These are phyloP conservation scores for Trachelus stipa DNA, from an alignment of 2,888 invertebrate genomes.

Conservation along the genomic window DNA sequence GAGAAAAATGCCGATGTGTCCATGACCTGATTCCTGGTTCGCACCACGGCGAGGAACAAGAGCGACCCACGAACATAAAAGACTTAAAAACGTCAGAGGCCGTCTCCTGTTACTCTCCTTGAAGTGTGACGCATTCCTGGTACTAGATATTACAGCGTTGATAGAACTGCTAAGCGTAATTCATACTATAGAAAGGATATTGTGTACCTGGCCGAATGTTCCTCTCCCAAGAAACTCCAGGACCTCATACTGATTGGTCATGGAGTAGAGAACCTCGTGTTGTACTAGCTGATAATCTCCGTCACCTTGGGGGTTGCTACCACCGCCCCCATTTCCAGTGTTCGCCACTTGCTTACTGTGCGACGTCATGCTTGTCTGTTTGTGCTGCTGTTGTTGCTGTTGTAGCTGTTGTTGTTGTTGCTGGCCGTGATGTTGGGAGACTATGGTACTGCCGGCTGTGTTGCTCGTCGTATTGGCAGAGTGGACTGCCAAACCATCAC, in stretches of 20 bases:
- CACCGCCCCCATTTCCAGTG: constrained; percentile 73
- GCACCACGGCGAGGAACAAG: background rate
- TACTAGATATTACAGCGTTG: background rate
- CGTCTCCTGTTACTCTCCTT: background rate
- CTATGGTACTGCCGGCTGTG: constrained; percentile 68
- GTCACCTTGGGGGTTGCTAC: constrained; percentile 76
- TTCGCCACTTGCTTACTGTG: constrained; percentile 86
- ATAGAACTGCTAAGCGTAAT: background rate
- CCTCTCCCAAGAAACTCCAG: constrained; percentile 99
- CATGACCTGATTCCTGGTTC: background rate
- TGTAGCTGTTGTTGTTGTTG: constrained; percentile 63
- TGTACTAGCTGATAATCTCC: constrained; percentile 99
- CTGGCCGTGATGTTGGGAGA: constrained; percentile 60
- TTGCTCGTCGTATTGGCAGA: constrained; percentile 62
- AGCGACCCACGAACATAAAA: background rate
- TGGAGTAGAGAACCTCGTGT: constrained; percentile 97
- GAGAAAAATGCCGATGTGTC: constrained; percentile 9
- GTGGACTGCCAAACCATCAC: constrained; percentile 69
- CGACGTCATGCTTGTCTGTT: constrained; percentile 78
- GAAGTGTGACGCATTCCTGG: background rate
- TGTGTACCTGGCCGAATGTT: constrained; percentile 86
- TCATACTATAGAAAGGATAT: background rate
- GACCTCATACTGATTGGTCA: constrained; percentile 96
- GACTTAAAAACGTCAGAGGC: background rate
- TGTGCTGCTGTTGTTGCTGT: constrained; percentile 68